phyloP scores from a whole-genome alignment of 92 coral and sea anemone genomes.

The Porites evermanni region DNA sequence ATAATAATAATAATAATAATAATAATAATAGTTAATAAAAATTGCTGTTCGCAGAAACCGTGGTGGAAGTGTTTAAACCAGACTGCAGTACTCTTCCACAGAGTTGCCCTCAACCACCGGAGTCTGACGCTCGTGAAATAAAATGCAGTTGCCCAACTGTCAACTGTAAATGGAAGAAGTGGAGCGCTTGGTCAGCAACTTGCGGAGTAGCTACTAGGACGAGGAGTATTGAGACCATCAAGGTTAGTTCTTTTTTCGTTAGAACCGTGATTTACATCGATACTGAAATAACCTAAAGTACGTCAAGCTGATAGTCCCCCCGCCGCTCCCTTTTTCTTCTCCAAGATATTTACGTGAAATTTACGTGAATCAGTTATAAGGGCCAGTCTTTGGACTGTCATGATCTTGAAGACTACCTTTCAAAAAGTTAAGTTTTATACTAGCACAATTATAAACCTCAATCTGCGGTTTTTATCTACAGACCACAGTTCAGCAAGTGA shows the following conservation, averaged over 20 bases:
- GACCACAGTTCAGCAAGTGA: slow-evolving; percentile 51
- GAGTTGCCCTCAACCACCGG: slow-evolving; percentile 62
- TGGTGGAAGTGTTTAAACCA: slow-evolving; percentile 54
- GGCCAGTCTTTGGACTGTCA: too few relatives aligned
- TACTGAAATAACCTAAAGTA: neutral
- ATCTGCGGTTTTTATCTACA: neutral
- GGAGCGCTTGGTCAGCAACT: slow-evolving; percentile 76
- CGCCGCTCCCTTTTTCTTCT: too few relatives aligned
- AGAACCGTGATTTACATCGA: too few relatives aligned
- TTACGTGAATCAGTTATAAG: too few relatives aligned
- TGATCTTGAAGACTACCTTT: too few relatives aligned
- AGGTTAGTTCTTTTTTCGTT: neutral
- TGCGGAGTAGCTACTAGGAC: slow-evolving; percentile 72
- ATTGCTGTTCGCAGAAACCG: slow-evolving; percentile 19
- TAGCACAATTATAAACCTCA: too few relatives aligned
- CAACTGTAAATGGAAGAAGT: slow-evolving; percentile 64
- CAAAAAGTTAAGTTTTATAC: too few relatives aligned
- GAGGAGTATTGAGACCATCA: slow-evolving; percentile 12
- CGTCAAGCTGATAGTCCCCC: too few relatives aligned
- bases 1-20: neutral
- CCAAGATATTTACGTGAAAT: too few relatives aligned
- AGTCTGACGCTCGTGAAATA: slow-evolving; percentile 66
- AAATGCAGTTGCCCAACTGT: slow-evolving; percentile 76
- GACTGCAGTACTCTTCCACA: slow-evolving; percentile 78
- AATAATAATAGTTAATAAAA: too few relatives aligned